Evolutionary conservation across 2,113 vertebrate species (phyloP).

Genomic region (Tupaia chinensis): DNA sequence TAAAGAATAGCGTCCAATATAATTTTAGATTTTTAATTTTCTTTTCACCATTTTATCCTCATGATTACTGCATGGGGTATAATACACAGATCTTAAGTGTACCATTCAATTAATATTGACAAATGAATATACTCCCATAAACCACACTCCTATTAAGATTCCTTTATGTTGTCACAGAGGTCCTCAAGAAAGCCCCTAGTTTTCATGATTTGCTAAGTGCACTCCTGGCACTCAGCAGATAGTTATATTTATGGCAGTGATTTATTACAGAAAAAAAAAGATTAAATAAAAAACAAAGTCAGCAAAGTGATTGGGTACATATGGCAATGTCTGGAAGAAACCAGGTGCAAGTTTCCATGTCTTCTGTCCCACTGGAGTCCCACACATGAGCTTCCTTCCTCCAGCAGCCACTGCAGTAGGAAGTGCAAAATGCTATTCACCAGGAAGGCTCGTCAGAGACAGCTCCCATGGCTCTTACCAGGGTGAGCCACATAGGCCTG

Average conservation of each 20-base stretch:
- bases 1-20: not conserved
- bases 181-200: not conserved
- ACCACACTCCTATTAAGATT: not conserved
- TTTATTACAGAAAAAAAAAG: conserved; percentile 10
- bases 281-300: not conserved
- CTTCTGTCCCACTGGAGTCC: not conserved
- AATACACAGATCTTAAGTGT: not conserved
- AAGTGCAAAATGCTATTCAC: not conserved
- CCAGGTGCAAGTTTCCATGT: not conserved
- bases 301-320: not conserved
- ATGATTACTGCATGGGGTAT: not conserved
- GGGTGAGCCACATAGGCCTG: not conserved
- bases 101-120: not conserved
- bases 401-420: not conserved
- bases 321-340: not conserved
- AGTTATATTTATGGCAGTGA: not conserved
- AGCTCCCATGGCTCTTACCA: not conserved
- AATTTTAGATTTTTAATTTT: not conserved
- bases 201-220: not conserved
- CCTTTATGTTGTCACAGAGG: not conserved
- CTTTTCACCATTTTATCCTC: not conserved
- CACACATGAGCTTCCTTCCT: not conserved
- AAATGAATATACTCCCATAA: not conserved
- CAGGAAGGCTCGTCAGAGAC: not conserved
- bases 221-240: not conserved